Evolutionary conservation across 2,888 invertebrate genomes (phyloP).

Genomic region (Cartodere bifasciata): DNA sequence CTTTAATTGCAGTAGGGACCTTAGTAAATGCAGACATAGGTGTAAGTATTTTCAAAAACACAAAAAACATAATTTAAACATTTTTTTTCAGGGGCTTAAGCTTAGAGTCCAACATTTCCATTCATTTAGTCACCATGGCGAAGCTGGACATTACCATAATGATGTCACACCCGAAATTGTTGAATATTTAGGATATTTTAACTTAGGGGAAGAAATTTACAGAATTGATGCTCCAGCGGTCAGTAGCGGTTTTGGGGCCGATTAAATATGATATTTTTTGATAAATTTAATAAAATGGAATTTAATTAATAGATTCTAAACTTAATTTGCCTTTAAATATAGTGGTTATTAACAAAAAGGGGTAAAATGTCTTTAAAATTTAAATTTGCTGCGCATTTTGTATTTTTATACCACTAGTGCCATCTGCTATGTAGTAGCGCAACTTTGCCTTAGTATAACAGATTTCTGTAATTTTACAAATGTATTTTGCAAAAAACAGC

Average conservation of each 20-base stretch:
- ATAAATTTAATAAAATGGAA: too few species aligned
- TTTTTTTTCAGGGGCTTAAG: conserved; percentile 61
- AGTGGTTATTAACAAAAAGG: too few species aligned
- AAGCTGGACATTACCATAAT: conserved; percentile 94
- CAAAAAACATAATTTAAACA: not conserved
- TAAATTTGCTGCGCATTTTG: too few species aligned
- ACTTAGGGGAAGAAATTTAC: conserved; percentile 56
- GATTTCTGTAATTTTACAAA: too few species aligned
- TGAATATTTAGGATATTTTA: conserved; percentile 85
- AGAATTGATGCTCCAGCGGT: conserved; percentile 61
- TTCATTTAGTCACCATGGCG: conserved; percentile 69
- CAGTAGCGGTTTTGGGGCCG: conserved; percentile 60
- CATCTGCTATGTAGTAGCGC: too few species aligned
- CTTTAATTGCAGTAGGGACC: conserved; percentile 78
- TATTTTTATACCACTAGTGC: too few species aligned
- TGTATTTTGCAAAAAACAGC: too few species aligned
- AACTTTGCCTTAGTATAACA: too few species aligned
- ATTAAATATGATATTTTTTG: conserved; percentile 47
- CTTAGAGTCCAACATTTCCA: conserved; percentile 94
- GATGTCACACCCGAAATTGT: conserved; percentile 83
- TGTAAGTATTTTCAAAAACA: conserved; percentile 38
- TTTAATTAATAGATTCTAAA: too few species aligned
- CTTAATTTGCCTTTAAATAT: too few species aligned
- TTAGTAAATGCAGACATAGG: conserved; percentile 76
- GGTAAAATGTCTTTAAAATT: too few species aligned